Evolutionary conservation across 2,113 vertebrate genomes (phyloP), one percentile per base, ranked within the genome.

Genomic region (Mastomys natalensis): DNA sequence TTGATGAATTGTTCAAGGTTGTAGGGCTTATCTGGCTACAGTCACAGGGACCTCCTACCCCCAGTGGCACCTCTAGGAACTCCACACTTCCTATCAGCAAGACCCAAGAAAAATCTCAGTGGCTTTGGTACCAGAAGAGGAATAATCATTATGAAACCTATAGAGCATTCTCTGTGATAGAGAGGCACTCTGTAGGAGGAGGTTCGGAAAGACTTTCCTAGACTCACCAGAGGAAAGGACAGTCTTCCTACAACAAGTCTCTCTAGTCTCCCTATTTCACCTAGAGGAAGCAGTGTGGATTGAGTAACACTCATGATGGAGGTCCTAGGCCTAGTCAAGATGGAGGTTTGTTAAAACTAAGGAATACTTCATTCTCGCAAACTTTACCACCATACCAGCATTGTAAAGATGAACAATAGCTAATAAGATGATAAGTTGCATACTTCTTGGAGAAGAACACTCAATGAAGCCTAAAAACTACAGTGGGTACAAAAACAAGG

Each of bases 381-480:
- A 43, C 13, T 10, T 94, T 92, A 73, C 73, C 31, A 78, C 31
- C 51, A 64, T 19, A 94, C 16, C 9, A 91, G 62, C 51, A 87
- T 51, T 80, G 19, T 64, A 21, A 81, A 22, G 31, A 45, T 86
- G 19, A n/a, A 34, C 73, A 62, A 68, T 7, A 78, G 74, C n/a
- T 89, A 34, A 58, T 45, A 93, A 76, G 51, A 37, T 4, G 45
- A 0, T 40, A 85, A 70, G 19, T 66, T 34, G 16, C 5, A 10
- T 55, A 37, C 12, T 87, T 13, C 17, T 45, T 68, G 51, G 64
- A 34, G 29, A 92, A 40, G 19, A 89, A 51, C 2, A 34, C 72
- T 87, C 87, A 93, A 17, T 45, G 43, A 96, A 88, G 16, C 43
- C 12, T n/a, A 48, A 85, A 92, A 26, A 92, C 34, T 80, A 58